Base-by-base conservation (phyloP, 30 jellyfish, hydroid and myxozoan genomes). In the Pseudorhiza aurosa region DNA sequence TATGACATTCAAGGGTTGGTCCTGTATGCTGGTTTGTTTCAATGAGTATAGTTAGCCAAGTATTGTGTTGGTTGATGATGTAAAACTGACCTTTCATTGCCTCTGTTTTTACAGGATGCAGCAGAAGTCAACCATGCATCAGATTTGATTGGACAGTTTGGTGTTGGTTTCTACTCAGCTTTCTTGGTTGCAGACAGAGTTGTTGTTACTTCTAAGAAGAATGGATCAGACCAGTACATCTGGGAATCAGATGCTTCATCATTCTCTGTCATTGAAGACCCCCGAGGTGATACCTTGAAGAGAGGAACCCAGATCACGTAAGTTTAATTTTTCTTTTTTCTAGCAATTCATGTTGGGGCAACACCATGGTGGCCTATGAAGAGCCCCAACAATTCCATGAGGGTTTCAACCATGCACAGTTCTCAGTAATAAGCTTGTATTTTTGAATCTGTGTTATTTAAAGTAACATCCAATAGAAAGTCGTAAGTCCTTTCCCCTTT, bases 91-190 rank as follows among this genome's bases (percentile, higher is more conserved):
- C n/a, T n/a, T n/a, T n/a, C n/a, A n/a, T n/a, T n/a, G n/a, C n/a
- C n/a, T 46, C 44, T 64, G 19, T 10, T 27, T 15, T 28, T 0
- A 29, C 33, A 67, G 76, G 83, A 80, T 1, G 36, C 73, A 55
- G 80, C 98, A 0, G 96, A 80, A 36, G 89, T 59, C 7, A 15
- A 43, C 2, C 88, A 85, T 63, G 96, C 98, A 4, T 67, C 95
- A 68, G 99, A 95, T 82, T 72, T 89, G 77, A 89, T 95, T 89
- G 99, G 99, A 12, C 99, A 95, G 65, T 95, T 95, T 90, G 99
- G 99, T 43, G 99, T 95, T 31, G 99, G 99, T 17, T 95, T 95
- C 83, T 95, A 95, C 87, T 95, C 99, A 37, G 97, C 98, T 8
- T 95, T 95, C 68, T 72, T 95, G 82, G 99, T 95, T 70, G 98